Conservation (phyloP, 2,113 vertebrate species). For the Connochaetes taurinus region DNA sequence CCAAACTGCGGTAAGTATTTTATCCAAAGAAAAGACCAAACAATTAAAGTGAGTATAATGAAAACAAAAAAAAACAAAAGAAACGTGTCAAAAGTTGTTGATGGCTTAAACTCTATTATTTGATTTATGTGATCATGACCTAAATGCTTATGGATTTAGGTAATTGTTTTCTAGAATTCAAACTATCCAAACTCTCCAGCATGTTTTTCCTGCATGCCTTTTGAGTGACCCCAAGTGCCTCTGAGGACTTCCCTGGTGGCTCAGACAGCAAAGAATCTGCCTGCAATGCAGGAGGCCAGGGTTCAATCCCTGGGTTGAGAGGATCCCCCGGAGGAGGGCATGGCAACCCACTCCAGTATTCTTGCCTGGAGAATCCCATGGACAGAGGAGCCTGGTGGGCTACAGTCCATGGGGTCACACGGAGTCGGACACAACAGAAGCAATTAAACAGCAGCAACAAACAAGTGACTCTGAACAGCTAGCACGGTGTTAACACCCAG, state of each 20-base stretch:
- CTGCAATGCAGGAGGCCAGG: not conserved
- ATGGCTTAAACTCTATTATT: slow-evolving; percentile 18
- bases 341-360: not conserved
- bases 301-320: not conserved
- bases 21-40: not conserved
- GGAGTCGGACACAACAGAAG: not conserved
- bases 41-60: not conserved
- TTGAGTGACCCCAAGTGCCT: not conserved
- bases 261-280: not conserved
- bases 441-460: not conserved
- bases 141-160: not conserved
- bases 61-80: not conserved
- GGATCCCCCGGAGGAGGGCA: not conserved
- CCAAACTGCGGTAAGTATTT: slow-evolving; percentile 84
- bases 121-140: not conserved
- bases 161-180: not conserved
- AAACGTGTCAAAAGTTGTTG: slow-evolving; percentile 2
- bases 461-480: not conserved
- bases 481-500: not conserved
- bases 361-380: not conserved
- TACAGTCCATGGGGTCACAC: not conserved
- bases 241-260: not conserved
- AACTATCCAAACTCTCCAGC: not conserved
- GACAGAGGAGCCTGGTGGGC: not conserved
- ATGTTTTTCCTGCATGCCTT: not conserved